Percentiles rank a stretch among this genome's conserved stretches.
These are phyloP conservation scores for Protodeltote pygarga DNA, from an alignment of 2,888 invertebrate species.

Conservation along the genomic window DNA sequence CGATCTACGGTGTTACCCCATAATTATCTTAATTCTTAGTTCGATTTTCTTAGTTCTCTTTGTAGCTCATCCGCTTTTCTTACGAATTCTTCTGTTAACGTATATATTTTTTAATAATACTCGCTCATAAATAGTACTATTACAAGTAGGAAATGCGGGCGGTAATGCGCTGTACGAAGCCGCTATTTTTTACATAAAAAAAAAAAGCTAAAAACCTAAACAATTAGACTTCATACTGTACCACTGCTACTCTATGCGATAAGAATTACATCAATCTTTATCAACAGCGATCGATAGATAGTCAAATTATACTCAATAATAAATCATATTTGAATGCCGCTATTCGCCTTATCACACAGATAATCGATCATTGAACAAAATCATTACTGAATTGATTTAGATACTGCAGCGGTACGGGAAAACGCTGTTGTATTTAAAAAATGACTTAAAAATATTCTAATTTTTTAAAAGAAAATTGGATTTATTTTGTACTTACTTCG, in stretches of 20 bases:
- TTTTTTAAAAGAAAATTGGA: background rate
- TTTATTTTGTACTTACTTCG: background rate
- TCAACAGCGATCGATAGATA: constrained; percentile 50
- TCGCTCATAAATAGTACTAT: no score
- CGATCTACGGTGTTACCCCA: no score
- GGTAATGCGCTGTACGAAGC: no score
- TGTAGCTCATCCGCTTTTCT: no score
- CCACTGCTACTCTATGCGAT: constrained; percentile 1
- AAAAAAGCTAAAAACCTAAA: no score
- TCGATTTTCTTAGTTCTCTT: no score
- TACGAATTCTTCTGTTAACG: no score
- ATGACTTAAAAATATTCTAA: background rate
- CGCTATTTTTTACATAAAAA: no score
- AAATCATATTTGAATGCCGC: constrained; percentile 40
- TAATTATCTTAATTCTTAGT: no score
- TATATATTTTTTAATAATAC: no score
- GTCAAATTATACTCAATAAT: constrained; percentile 27
- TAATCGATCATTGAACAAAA: constrained; percentile 25
- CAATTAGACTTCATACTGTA: background rate
- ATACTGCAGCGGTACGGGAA: constrained; percentile 1
- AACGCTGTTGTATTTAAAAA: background rate
- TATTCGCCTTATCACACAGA: constrained; percentile 38
- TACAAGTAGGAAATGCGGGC: no score
- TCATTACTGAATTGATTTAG: constrained; percentile 32
- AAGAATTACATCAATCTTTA: constrained; percentile 31